Evolutionary conservation across 64 coral and sea anemone genomes (phyloP).

Genomic region (Porites australiensis): DNA sequence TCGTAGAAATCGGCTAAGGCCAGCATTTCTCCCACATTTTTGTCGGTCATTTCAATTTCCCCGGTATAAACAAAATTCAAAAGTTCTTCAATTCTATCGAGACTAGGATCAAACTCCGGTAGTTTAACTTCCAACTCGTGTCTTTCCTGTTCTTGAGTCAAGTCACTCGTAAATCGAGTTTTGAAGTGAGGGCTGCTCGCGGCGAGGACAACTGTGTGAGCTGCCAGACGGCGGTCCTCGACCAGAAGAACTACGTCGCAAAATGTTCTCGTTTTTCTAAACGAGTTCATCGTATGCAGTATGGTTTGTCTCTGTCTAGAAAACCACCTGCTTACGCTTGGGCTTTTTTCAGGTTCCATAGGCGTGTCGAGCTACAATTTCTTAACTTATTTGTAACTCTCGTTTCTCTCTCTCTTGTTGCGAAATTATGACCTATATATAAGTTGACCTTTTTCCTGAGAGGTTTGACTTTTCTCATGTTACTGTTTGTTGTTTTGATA

Average conservation of each 20-base stretch:
- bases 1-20: constrained; percentile 8
- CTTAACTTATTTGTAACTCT: too few relatives aligned
- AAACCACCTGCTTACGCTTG: neutral
- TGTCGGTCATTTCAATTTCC: neutral
- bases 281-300: constrained; percentile 25
- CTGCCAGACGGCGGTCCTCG: neutral
- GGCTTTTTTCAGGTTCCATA: neutral
- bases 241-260: constrained; percentile 19
- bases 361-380: too few relatives aligned
- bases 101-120: neutral
- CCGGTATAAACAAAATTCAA: constrained; percentile 37
- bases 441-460: too few relatives aligned
- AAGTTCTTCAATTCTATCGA: neutral
- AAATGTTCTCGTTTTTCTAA: constrained; percentile 19
- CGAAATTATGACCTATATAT: too few relatives aligned
- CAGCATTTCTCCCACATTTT: neutral
- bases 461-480: too few relatives aligned
- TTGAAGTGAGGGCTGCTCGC: constrained; percentile 13
- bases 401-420: too few relatives aligned
- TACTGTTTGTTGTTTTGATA: neutral
- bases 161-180: constrained; percentile 16
- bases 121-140: neutral
- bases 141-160: neutral
- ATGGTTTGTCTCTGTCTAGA: neutral
- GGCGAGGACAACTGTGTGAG: constrained; percentile 26